Conservation (phyloP, 23 tunicate genomes). For the Phallusia fumigata region DNA sequence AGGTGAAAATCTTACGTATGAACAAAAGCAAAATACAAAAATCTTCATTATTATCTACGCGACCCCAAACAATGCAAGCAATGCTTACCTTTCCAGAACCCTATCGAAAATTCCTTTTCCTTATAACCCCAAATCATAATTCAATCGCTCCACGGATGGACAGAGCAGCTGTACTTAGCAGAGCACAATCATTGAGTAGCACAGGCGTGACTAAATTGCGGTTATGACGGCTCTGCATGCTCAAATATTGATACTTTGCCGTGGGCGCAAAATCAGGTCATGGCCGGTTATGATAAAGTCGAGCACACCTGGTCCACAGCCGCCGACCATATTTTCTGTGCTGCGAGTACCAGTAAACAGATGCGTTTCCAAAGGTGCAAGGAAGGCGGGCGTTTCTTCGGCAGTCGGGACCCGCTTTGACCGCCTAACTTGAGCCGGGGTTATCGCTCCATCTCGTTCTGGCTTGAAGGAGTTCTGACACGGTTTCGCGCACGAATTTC, state of each 20-base stretch:
- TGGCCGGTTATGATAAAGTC: not conserved
- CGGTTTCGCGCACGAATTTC: not conserved
- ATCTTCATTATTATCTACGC: too few species aligned
- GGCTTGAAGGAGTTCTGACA: not conserved
- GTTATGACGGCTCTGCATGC: not conserved
- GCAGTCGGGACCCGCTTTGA: not conserved
- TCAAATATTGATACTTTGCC: not conserved
- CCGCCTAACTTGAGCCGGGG: not conserved
- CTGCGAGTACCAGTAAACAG: too few species aligned
- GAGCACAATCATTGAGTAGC: not conserved
- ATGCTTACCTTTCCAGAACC: too few species aligned
- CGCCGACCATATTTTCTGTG: too few species aligned
- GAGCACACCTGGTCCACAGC: conserved; percentile 1
- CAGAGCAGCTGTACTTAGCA: too few species aligned
- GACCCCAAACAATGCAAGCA: too few species aligned
- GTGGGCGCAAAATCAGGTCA: not conserved
- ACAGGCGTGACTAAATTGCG: not conserved
- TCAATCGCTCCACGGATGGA: too few species aligned
- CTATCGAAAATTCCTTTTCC: too few species aligned
- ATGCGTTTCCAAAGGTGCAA: too few species aligned
- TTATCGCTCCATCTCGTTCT: not conserved
- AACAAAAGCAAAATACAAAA: too few species aligned
- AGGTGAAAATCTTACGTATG: too few species aligned
- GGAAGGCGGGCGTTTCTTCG: not conserved
- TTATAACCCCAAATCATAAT: too few species aligned